Evolutionary conservation across 2,888 invertebrate species (phyloP).

Genomic region (Gasteruption jaculator): DNA sequence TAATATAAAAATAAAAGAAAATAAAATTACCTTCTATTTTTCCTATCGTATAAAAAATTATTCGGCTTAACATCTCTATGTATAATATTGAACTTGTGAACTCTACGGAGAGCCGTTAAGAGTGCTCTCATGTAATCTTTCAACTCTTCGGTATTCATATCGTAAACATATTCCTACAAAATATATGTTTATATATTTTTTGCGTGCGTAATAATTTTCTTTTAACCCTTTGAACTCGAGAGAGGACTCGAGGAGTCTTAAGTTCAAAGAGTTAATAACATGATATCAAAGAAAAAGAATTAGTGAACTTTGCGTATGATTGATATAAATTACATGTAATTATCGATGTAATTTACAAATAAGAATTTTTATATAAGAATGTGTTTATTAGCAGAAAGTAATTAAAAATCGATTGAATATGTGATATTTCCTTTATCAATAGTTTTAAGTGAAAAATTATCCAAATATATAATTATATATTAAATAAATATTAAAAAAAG

Average conservation of each 20-base stretch:
- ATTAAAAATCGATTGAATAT: conserved; percentile 6
- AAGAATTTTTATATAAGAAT: too few relatives aligned
- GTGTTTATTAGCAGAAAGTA: too few relatives aligned
- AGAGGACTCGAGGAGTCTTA: too few relatives aligned
- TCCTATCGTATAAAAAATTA: conserved; percentile 82
- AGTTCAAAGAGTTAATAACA: too few relatives aligned
- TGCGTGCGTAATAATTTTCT: too few relatives aligned
- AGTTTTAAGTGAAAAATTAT: conserved; percentile 6
- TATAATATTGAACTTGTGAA: conserved; percentile 80
- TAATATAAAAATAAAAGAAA: conserved; percentile 4
- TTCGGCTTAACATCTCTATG: conserved; percentile 89
- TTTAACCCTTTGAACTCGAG: too few relatives aligned
- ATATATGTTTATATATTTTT: conserved; percentile 7
- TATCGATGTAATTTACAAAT: too few relatives aligned
- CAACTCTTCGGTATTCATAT: conserved; percentile 68
- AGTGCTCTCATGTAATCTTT: conserved; percentile 77
- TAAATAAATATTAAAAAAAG: background rate
- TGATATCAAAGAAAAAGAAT: too few relatives aligned
- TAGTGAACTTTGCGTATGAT: too few relatives aligned
- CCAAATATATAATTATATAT: background rate
- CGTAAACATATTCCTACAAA: conserved; percentile 68
- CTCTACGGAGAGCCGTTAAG: conserved; percentile 70
- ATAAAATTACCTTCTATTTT: conserved; percentile 56
- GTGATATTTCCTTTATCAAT: background rate
- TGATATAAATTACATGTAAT: too few relatives aligned